Evolutionary conservation across 1,140 invertebrate genomes (phyloP), one percentile per base, ranked within the genome.

Genomic region (Drosophila mauritiana): DNA sequence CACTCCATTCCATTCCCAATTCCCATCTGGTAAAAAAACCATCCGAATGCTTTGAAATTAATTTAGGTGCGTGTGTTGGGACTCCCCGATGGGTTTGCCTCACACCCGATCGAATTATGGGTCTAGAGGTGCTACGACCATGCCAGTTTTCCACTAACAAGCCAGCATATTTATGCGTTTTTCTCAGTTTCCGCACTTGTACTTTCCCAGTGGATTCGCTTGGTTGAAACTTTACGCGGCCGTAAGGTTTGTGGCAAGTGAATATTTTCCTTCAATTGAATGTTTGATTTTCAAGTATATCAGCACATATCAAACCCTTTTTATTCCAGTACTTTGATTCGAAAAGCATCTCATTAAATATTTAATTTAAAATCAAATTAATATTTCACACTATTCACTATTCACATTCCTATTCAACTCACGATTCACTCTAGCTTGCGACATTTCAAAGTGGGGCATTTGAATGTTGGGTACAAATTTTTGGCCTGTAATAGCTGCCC

Each of bases 11-110:
- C 39, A 42, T 37, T 43, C 45, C 46, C 20, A 56, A 36, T 43
- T 43, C 45, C 46, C 20, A 56, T 40, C 55, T 45, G 49, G 20
- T 48, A 46, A 27, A 56, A 75, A 59, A 74, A 52, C 51, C 74
- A 78, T 75, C 72, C 55, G 69, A 64, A 56, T 61, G 42, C 34
- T 64, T 75, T 70, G 39, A 75, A 75, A 75, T 75, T 75, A 75
- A 75, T 75, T 75, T 75, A 45, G 51, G 58, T 61, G 49, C 45
- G 49, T 57, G 68, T 59, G 17, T 31, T 25, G 70, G 46, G 69
- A 73, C 67, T 72, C 54, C 69, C 69, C 69, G 55, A 22, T 59
- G 69, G 54, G 69, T 43, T 39, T 13, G 39, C 49, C 58, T 46
- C n/a, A 34, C 25, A 31, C 48, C 51, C 25, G 15, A 40, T 54